Base-by-base conservation (phyloP, 2,113 vertebrate species). In the Ascaphus truei region DNA sequence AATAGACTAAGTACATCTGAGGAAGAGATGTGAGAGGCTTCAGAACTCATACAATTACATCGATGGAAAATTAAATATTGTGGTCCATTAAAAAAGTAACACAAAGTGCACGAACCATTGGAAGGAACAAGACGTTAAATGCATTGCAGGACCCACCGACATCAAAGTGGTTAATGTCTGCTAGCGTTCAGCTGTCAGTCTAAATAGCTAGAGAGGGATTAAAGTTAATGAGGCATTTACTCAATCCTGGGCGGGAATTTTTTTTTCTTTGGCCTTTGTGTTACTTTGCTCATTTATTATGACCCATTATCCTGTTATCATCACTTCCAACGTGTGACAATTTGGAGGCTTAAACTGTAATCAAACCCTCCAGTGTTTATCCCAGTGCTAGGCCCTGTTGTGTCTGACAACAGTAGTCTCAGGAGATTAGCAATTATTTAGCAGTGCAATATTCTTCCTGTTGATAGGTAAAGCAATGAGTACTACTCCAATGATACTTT, bases 381-480 rank as follows among this genome's bases (percentile, higher is more conserved):
- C 23, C 22, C 58, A 43, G 58, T 45, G 25, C 4, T 7, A 11
- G 26, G 26, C 29, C 33, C 29, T 62, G 41, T 34, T 50, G 43
- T 62, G 43, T 62, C 43, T 62, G 59, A n/a, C n/a, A n/a, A n/a
- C n/a, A n/a, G n/a, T 45, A 47, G 27, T 30, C 59, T 62, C 12
- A 27, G 18, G 18, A 34, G 41, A 47, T 62, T 33, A 31, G 30
- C 41, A 50, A 18, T 23, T 34, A 34, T 11, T n/a, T n/a, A n/a
- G n/a, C n/a, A n/a, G 30, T 25, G 45, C n/a, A 34, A 36, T 31
- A 8, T 15, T 11, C 29, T 30, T 20, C 43, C 18, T 50, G 58
- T 13, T 20, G 29, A 16, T 13, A 60, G 37, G 7, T 43, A 45
- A 30, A 16, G 41, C 15, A 26, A 18, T 4, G 9, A n/a, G n/a